These are phyloP conservation scores for Phaetusa simplex DNA, from an alignment of 2,113 vertebrate genomes.

Conservation along the genomic window DNA sequence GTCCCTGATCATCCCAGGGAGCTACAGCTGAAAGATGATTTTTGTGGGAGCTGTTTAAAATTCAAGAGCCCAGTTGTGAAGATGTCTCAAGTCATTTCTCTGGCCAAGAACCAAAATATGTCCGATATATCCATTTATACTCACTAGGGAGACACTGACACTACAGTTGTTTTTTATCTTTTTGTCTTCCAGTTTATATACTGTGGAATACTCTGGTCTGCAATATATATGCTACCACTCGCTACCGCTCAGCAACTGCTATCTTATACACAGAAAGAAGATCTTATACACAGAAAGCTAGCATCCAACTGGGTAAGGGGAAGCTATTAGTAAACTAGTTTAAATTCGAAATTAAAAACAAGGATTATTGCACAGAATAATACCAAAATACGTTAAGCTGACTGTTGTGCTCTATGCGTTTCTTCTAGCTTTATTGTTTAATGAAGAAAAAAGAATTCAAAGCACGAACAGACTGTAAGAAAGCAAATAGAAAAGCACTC, in stretches of 20 bases:
- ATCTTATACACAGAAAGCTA: background rate
- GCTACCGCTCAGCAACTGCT: background rate
- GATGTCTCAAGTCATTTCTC: background rate
- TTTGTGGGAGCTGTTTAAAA: background rate
- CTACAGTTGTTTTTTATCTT: background rate
- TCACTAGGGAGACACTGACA: background rate
- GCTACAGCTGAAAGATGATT: background rate
- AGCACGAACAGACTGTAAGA: conserved; percentile 55
- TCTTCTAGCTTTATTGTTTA: conserved; percentile 54
- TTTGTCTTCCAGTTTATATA: background rate
- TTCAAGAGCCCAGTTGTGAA: background rate
- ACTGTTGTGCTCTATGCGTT: background rate
- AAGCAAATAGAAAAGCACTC: conserved; percentile 61
- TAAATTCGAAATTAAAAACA: background rate
- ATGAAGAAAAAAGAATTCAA: conserved; percentile 67
- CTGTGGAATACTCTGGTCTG: background rate
- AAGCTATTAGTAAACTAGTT: background rate
- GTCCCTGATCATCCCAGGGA: background rate
- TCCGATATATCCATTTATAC: background rate
- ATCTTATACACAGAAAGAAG: background rate
- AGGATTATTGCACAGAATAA: conserved; percentile 5
- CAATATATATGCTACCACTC: background rate
- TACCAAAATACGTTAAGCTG: conserved; percentile 14
- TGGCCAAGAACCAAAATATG: background rate
- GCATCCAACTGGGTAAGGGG: background rate